These are phyloP conservation scores for Henricia sp. DNA, from an alignment of 53 echinoderm and acorn worm species.

Conservation along the genomic window DNA sequence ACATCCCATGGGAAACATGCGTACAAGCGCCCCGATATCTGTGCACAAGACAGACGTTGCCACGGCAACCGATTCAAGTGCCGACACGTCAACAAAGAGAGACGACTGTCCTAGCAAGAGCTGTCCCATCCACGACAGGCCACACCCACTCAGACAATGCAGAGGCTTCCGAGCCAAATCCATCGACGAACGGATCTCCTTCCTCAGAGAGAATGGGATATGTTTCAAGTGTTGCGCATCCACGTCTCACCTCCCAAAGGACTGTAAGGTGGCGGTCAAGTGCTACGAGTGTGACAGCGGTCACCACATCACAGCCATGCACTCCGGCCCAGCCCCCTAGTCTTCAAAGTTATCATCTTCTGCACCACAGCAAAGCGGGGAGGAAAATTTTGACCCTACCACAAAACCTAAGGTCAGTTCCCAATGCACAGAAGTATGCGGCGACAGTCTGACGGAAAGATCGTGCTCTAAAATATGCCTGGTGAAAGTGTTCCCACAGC, in stretches of 20 bases:
- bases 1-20: not conserved
- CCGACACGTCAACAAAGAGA: not conserved
- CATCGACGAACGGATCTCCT: conserved; percentile 9
- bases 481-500: conserved; percentile 32
- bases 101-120: not conserved
- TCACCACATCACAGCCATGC: conserved; percentile 11
- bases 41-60: conserved; percentile 23
- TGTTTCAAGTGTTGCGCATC: conserved; percentile 50
- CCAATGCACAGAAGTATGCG: conserved; percentile 29
- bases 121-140: conserved; percentile 13
- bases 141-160: conserved; percentile 21
- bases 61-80: conserved; percentile 2
- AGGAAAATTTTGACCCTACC: not conserved
- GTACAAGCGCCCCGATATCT: not conserved
- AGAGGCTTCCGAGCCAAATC: not conserved
- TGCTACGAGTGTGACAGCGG: conserved; percentile 29
- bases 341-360: not conserved
- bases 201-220: conserved; percentile 25
- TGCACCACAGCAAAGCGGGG: conserved; percentile 5
- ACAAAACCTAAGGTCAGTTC: not conserved
- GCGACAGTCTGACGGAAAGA: not conserved
- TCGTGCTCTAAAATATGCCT: conserved; percentile 62
- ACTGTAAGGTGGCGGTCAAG: not conserved
- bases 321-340: conserved; percentile 23
- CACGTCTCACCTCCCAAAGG: conserved; percentile 13